Percentiles rank a stretch among this genome's conserved stretches.
These are phyloP conservation scores for Toxotes chatareus DNA, from an alignment of 2,113 vertebrate genomes.

Conservation along the genomic window DNA sequence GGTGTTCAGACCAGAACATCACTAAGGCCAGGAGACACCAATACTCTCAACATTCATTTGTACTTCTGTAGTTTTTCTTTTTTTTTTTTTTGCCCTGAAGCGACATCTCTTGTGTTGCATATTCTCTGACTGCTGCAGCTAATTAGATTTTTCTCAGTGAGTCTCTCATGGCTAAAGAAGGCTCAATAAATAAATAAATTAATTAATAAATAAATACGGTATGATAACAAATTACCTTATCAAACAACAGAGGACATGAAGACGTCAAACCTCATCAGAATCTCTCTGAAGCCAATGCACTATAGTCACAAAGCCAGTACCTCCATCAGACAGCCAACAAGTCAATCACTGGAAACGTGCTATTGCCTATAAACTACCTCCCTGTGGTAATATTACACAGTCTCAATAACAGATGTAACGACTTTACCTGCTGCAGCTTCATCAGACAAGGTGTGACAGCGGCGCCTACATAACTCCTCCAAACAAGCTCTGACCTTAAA, in stretches of 20 bases:
- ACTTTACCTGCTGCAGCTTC: conserved; percentile 57
- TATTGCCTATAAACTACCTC: neutral
- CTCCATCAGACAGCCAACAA: conserved; percentile 8
- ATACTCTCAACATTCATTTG: neutral
- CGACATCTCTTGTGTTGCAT: neutral
- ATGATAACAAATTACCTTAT: conserved; percentile 9
- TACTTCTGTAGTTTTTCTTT: too few species aligned
- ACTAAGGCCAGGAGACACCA: neutral
- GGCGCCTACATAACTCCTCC: conserved; percentile 14
- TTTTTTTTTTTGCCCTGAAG: neutral
- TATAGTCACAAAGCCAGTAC: neutral
- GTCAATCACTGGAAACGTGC: conserved; percentile 9
- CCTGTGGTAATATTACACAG: neutral
- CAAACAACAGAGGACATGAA: neutral
- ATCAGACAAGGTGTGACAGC: conserved; percentile 48
- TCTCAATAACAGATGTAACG: neutral
- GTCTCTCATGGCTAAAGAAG: neutral
- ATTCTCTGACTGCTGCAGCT: neutral
- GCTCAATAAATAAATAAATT: neutral
- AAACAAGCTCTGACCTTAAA: conserved; percentile 66
- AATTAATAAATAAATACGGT: neutral
- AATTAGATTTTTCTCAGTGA: neutral
- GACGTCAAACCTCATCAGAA: conserved; percentile 25
- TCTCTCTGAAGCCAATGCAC: neutral
- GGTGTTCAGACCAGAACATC: neutral